Base-by-base conservation (phyloP, 2,888 invertebrate species). In the Andrena marginata region DNA sequence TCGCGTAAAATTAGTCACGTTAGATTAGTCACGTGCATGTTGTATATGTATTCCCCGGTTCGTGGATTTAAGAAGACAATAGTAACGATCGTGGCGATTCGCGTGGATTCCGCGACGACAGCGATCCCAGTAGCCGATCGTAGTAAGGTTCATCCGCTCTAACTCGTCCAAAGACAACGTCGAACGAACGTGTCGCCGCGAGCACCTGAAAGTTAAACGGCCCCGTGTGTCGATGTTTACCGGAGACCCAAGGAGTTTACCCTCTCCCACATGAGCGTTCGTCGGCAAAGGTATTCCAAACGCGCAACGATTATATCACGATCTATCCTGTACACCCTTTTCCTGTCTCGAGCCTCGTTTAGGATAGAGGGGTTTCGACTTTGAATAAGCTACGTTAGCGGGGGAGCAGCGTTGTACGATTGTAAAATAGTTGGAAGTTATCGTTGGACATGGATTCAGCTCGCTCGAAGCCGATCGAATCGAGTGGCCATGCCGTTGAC, bases 41-140 rank as follows among this genome's bases (percentile, higher is more conserved):
- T 76, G 79, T 82, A 76, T 81, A 73, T 77, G 70, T 64, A 72
- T 71, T 71, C 70, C 78, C 75, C 65, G 69, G 70, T 87, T 87
- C 76, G 73, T 67, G 70, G 72, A 69, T 87, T 67, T 81, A 71
- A 80, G 35, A 80, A 80, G 86, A 85, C 86, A 86, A 85, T 87
- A 87, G 82, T 63, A 73, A 35, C 60, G 51, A 31, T 82, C 33
- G 49, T 33, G 42, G 42, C 1, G 42, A 42, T 42, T 16, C 56
- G 51, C 56, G 72, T 63, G 76, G 64, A 59, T 74, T 75, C 51
- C 16, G 62, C 56, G 59, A 68, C n/a, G 1, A 59, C 16, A 68
- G 64, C 70, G 75, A 59, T 54, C 54, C 56, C 35, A 16, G 60
- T 62, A 62, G 78, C 42, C 26, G 49, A n/a, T 59, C 29, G n/a